These are phyloP conservation scores for Malurus melanocephalus DNA, from an alignment of 2,113 vertebrate species.

Conservation along the genomic window DNA sequence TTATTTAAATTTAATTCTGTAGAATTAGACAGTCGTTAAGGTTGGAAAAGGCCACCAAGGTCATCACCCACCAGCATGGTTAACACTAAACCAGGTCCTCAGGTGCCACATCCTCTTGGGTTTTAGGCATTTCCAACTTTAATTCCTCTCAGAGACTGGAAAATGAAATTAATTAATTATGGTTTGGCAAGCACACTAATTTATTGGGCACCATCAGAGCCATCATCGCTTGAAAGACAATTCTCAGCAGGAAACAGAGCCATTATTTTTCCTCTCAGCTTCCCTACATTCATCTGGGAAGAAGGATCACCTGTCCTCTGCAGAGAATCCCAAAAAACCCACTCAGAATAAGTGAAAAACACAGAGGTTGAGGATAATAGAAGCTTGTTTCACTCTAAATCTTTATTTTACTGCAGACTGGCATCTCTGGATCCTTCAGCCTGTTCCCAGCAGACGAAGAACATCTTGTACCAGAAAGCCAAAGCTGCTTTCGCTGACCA, in stretches of 20 bases:
- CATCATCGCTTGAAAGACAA: not conserved
- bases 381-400: not conserved
- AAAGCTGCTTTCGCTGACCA: conserved; percentile 57
- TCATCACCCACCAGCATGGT: not conserved
- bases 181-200: not conserved
- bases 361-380: not conserved
- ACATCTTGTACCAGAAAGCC: conserved; percentile 71
- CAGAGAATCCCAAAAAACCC: not conserved
- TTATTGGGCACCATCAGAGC: not conserved
- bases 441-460: conserved; percentile 69
- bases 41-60: not conserved
- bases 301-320: not conserved
- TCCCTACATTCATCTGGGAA: not conserved
- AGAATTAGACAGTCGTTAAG: not conserved
- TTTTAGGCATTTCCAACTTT: not conserved
- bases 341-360: not conserved
- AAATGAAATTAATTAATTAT: not conserved
- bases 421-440: conserved; percentile 43
- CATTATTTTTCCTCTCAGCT: not conserved
- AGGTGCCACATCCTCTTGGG: not conserved
- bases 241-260: not conserved
- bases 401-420: conserved; percentile 48
- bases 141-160: not conserved
- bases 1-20: not conserved
- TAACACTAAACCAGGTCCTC: not conserved